Base-by-base conservation (phyloP, 2,797 vertebrate genomes). In the Channa striata region DNA sequence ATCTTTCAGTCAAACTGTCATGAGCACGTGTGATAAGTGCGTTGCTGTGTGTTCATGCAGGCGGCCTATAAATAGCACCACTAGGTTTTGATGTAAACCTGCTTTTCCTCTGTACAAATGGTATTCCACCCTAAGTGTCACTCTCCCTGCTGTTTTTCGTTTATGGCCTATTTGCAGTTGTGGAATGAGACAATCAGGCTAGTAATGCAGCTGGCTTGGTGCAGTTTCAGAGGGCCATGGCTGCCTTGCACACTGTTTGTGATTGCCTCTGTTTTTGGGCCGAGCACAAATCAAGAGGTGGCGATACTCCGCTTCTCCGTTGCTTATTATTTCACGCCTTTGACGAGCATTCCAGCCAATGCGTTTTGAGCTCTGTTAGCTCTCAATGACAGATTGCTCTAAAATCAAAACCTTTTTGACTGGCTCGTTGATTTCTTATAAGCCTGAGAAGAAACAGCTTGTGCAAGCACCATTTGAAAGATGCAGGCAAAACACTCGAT, bases 221-320 rank as follows among this genome's bases (percentile, higher is more conserved):
- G 1, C 47, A 6, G 11, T 44, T 68, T 79, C 59, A 68, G 39
- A 68, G 51, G 17, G 39, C 12, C 2, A 47, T 20, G 63, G 42
- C 58, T 58, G 67, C 49, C 23, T 39, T 37, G 17, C 42, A 49
- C 42, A 25, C 34, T 42, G 20, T 51, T 62, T 37, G 13, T 51
- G 47, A 72, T 69, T 47, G 44, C 65, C 48, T 81, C 68, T 51
- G 43, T 44, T 74, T 62, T 49, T 58, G 11, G 34, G 50, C 54
- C 44, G 53, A 50, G 33, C 30, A 42, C 33, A 25, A 52, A 74
- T 72, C 62, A 63, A 65, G 60, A 19, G 36, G 47, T 50, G 52
- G 14, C 12, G 39, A 36, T 52, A 40, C 36, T 46, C 49, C 34
- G 33, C 61, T 74, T 60, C 50, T 47, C 23, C 23, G 19, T 57